Evolutionary conservation across 2,113 vertebrate genomes (phyloP), one percentile per base, ranked within the genome.

Genomic region (Campylorhamphus procurvoides): DNA sequence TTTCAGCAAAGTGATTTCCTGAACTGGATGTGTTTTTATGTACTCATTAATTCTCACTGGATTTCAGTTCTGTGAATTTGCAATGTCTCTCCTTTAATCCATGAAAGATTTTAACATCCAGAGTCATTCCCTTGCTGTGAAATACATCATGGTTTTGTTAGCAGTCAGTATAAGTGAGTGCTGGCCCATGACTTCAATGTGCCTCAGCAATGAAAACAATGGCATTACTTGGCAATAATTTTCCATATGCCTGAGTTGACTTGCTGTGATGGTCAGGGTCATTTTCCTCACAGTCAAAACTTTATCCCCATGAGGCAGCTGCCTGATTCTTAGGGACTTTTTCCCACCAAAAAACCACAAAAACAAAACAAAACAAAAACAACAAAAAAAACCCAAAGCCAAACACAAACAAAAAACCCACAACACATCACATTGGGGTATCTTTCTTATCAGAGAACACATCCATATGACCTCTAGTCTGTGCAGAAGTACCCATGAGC

Each of bases 251-350:
- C 42, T 85, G 68, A 75, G 44, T 75, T 66, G 7, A 71, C 84
- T 90, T 90, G 52, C 60, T 90, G 37, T 89, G 80, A 81, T 93
- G 83, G 37, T 75, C 80, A 81, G 77, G 76, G 92, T 81, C 69
- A 89, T 84, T 90, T 90, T 88, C 69, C 53, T 80, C 55, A 47
- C 64, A 89, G 84, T 76, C 83, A 93, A 68, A 92, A 95, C n/a
- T 84, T 90, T 68, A 89, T 89, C 60, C 80, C 53, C 83, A 68
- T 79, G 73, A 84, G 80, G 40, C n/a, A 87, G 47, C 53, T 92
- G 69, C 16, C 59, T 81, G 40, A 86, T 84, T 88, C 60, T 81
- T 75, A 23, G 39, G 75, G 69, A 67, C 13, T 15, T 25, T 87
- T 85, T 67, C 28, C 44, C 74, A 60, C 29, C 4, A 12, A 64